Base-by-base conservation (phyloP, 2,888 invertebrate species). In the Bhutanitis thaidina region DNA sequence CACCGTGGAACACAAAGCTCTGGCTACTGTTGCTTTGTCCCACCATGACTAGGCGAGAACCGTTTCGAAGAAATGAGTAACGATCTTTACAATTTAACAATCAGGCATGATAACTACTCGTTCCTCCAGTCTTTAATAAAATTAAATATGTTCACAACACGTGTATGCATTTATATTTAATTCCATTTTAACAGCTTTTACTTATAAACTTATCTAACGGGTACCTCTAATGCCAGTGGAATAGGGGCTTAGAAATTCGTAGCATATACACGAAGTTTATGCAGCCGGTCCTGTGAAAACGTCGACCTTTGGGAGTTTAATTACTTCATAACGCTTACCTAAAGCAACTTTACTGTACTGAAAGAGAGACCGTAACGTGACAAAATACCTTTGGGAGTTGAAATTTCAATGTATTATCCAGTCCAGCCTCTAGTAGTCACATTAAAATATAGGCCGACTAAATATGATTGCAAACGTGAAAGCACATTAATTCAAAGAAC, bases 201-300 rank as follows among this genome's bases (percentile, higher is more conserved):
- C 43, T 27, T 44, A 27, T 27, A 35, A 47, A 52, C 29, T 46
- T 52, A 46, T 43, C 37, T 46, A 38, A 32, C 13, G 43, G 32
- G 51, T 32, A 14, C 46, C 46, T 45, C 35, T 51, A 51, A 51
- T 40, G 35, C 44, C 15, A 15, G 44, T 36, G 35, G 44, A 40
- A 45, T 20, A 29, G 40, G 44, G 27, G 41, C 44, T 54, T 39
- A 45, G 48, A 49, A 39, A 51, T 57, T 50, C 54, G 40, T 43
- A 41, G 50, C 50, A 52, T 52, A 56, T 53, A 55, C 56, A 55
- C 53, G 55, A 57, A 56, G 59, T 61, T 56, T 58, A 54, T 61
- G 53, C 59, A 58, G 57, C 54, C n/a, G 55, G 51, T 55, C 50
- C 59, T 59, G 52, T 56, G 58, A 57, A 59, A 60, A 59, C 59